phyloP scores from a whole-genome alignment of 2,113 vertebrate species.

The Brachyhypopomus occidentalis region DNA sequence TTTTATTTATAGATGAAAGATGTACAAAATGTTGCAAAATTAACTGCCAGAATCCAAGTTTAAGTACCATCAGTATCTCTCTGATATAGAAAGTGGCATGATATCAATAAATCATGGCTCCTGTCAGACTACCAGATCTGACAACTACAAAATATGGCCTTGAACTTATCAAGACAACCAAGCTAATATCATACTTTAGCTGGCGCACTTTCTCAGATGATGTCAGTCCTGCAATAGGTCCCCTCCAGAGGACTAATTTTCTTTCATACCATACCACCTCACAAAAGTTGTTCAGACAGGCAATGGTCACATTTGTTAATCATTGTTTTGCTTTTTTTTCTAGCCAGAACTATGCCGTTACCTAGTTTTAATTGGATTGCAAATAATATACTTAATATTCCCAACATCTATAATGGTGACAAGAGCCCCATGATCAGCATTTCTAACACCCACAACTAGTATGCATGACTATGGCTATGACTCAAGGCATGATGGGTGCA shows the following conservation, averaged over 20 bases:
- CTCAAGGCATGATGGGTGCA: not conserved
- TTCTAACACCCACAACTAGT: not conserved
- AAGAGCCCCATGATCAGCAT: not conserved
- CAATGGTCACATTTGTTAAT: too few species aligned
- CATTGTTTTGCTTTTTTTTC: too few species aligned
- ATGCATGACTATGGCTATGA: not conserved
- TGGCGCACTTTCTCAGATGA: not conserved
- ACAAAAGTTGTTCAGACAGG: too few species aligned
- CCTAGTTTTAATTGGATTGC: not conserved
- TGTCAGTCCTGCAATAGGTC: not conserved
- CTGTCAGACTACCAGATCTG: not conserved
- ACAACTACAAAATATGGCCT: conserved; percentile 1
- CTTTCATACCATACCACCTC: too few species aligned
- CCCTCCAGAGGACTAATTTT: not conserved
- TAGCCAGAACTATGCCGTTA: too few species aligned
- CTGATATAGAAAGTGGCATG: not conserved
- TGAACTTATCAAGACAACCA: not conserved
- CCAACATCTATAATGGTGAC: not conserved
- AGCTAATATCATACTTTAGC: not conserved
- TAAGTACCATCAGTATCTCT: too few species aligned
- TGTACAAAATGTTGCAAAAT: too few species aligned
- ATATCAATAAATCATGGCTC: conserved; percentile 5
- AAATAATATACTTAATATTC: not conserved
- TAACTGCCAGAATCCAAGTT: too few species aligned
- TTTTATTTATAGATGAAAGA: too few species aligned